Evolutionary conservation across 2,113 vertebrate species (phyloP).

Genomic region (Apus apus): DNA sequence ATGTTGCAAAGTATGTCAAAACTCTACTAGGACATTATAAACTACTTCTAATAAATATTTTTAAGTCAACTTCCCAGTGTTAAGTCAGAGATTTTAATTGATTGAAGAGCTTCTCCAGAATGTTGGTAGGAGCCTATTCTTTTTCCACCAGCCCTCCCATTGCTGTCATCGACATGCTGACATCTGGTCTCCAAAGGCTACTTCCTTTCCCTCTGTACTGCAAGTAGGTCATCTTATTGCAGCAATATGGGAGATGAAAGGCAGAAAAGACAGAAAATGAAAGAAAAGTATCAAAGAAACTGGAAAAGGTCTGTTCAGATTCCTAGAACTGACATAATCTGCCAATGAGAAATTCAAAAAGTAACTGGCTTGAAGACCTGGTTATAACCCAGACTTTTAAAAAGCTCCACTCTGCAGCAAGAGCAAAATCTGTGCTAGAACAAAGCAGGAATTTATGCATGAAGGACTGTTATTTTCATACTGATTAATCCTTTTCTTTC

Average conservation of each 20-base stretch:
- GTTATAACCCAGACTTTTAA: background rate
- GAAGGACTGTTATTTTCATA: background rate
- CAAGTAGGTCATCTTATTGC: background rate
- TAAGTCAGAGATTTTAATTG: background rate
- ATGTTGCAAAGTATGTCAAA: background rate
- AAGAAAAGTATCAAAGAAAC: background rate
- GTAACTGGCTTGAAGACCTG: background rate
- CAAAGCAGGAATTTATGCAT: background rate
- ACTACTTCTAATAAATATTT: background rate
- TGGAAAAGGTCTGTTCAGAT: background rate
- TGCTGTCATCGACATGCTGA: fast-evolving
- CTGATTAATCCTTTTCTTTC: background rate
- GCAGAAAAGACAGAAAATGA: background rate
- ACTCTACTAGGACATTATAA: background rate
- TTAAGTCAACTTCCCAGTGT: background rate
- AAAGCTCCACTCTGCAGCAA: background rate
- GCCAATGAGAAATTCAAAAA: background rate
- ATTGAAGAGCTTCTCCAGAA: background rate
- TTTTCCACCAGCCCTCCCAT: background rate
- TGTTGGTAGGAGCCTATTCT: background rate
- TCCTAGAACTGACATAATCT: background rate
- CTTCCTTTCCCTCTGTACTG: background rate
- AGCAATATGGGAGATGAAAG: background rate
- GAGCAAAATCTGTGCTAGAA: background rate
- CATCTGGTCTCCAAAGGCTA: slow-evolving; percentile 16